phyloP scores from a whole-genome alignment of 2,888 invertebrate species.

The Yponomeuta malinellus region DNA sequence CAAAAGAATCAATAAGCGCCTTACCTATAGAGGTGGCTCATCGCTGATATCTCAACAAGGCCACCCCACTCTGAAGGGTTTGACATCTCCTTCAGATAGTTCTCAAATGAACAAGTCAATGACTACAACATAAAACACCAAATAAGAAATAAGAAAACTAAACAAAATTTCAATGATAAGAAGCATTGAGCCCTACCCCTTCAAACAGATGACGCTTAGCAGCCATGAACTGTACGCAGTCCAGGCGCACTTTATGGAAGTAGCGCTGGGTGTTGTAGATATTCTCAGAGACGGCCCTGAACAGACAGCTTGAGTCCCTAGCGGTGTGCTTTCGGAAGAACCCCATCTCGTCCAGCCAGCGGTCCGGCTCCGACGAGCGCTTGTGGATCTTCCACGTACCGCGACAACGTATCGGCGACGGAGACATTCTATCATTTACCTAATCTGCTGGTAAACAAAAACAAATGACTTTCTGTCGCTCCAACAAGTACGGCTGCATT shows the following conservation, averaged over 20 bases:
- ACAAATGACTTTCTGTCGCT: constrained; percentile 54
- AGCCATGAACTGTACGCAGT: constrained; percentile 84
- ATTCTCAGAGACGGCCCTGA: constrained; percentile 92
- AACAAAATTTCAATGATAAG: constrained; percentile 14
- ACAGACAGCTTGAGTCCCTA: constrained; percentile 91
- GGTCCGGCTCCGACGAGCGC: constrained; percentile 76
- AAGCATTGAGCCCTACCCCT: constrained; percentile 59
- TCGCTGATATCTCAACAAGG: constrained; percentile 80
- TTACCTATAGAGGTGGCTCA: constrained; percentile 82
- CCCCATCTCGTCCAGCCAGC: constrained; percentile 86
- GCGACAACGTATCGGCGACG: constrained; percentile 65
- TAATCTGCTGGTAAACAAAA: constrained; percentile 72
- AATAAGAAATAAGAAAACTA: constrained; percentile 3
- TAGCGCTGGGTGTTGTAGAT: constrained; percentile 81
- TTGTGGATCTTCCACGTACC: constrained; percentile 69
- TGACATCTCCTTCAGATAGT: constrained; percentile 81
- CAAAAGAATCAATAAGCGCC: constrained; percentile 27
- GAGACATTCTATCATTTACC: constrained; percentile 55
- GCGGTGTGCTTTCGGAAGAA: constrained; percentile 92
- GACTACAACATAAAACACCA: constrained; percentile 70
- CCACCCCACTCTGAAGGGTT: constrained; percentile 83
- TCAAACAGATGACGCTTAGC: constrained; percentile 78
- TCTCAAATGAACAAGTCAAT: constrained; percentile 78
- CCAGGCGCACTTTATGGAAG: constrained; percentile 83
- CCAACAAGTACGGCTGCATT: neutral